Percentiles rank a stretch among this genome's conserved stretches.
These are phyloP conservation scores for Matsumyia berberina DNA, from an alignment of 2,888 invertebrate genomes.

Conservation along the genomic window DNA sequence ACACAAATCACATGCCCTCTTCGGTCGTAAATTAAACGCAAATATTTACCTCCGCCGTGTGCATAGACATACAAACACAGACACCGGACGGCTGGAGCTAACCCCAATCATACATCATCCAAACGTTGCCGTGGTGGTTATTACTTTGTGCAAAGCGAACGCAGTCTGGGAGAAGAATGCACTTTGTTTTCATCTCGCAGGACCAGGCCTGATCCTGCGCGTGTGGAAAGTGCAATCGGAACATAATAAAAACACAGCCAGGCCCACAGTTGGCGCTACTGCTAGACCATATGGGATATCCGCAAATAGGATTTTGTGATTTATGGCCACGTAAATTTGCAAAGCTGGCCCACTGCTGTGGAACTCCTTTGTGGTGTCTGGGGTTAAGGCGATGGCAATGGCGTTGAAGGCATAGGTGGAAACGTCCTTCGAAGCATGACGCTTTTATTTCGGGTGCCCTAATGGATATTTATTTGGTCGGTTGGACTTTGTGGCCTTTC, in stretches of 20 bases:
- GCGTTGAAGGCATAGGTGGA: no score
- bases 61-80: slow-evolving; percentile 24
- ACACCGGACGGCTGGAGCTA: slow-evolving; percentile 15
- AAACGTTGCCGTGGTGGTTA: slow-evolving; percentile 49
- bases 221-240: slow-evolving; percentile 46
- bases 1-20: slow-evolving; percentile 39
- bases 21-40: slow-evolving; percentile 68
- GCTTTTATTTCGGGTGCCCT: background rate
- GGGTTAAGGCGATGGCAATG: no score
- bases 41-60: slow-evolving; percentile 70
- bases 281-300: slow-evolving; percentile 68
- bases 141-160: slow-evolving; percentile 49
- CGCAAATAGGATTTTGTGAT: slow-evolving; percentile 72
- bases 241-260: slow-evolving; percentile 64
- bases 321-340: slow-evolving; percentile 68
- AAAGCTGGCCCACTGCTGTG: slow-evolving; percentile 36
- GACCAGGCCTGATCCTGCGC: slow-evolving; percentile 5
- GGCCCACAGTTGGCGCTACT: slow-evolving; percentile 34
- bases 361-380: slow-evolving; percentile 29
- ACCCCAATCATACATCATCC: slow-evolving; percentile 66
- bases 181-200: slow-evolving; percentile 42
- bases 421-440: no score
- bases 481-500: background rate
- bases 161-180: slow-evolving; percentile 40
- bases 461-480: slow-evolving; percentile 35